Evolutionary conservation across 1,140 invertebrate species (phyloP).

Genomic region (Hermatobates lingyangjiaoensis): DNA sequence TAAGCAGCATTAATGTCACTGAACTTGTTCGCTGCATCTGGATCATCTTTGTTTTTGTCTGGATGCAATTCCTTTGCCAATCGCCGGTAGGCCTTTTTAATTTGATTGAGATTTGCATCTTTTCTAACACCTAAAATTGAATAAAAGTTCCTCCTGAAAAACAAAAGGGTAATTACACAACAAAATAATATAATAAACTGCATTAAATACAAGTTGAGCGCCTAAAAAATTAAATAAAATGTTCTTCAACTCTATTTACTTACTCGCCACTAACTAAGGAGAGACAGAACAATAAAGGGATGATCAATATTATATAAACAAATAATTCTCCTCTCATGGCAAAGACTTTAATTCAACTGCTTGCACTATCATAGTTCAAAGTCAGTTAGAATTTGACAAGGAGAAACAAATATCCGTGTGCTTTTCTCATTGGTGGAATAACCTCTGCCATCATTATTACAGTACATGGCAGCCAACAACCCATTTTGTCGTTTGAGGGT

Average conservation of each 20-base stretch:
- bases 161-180: not conserved
- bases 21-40: slow-evolving; percentile 79
- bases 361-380: too few species aligned
- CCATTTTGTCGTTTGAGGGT: too few species aligned
- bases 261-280: not conserved
- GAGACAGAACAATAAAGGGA: not conserved
- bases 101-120: slow-evolving; percentile 75
- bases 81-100: slow-evolving; percentile 93
- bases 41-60: slow-evolving; percentile 92
- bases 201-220: not conserved
- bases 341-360: too few species aligned
- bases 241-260: not conserved
- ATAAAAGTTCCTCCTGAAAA: slow-evolving; percentile 63
- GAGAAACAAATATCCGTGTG: too few species aligned
- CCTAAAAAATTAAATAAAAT: not conserved
- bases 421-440: too few species aligned
- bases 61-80: slow-evolving; percentile 95
- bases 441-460: too few species aligned
- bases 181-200: not conserved
- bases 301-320: too few species aligned
- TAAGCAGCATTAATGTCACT: slow-evolving; percentile 94
- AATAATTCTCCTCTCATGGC: too few species aligned
- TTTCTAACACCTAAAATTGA: slow-evolving; percentile 70
- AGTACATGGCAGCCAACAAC: too few species aligned
- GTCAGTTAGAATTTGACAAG: too few species aligned